Base-by-base conservation (phyloP, 2,888 invertebrate species). In the Dryobota labecula region DNA sequence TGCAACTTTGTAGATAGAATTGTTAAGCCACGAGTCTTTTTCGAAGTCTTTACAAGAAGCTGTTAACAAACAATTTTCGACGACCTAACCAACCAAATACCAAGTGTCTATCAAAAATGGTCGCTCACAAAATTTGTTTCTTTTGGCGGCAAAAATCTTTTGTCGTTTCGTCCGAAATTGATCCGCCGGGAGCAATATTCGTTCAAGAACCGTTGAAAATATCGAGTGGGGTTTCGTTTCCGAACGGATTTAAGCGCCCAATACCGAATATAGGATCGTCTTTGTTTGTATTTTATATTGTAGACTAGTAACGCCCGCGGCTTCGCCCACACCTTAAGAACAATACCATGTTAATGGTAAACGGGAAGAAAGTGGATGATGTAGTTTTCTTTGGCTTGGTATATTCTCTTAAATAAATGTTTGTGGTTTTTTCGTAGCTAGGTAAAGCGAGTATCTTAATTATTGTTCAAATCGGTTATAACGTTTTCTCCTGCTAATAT, bases 121-220 rank as follows among this genome's bases (percentile, higher is more conserved):
- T 80, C 77, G 85, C 56, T 49, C 49, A 45, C 73, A 81, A 82
- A 74, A 83, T 86, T 83, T 77, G 80, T 87, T 89, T 88, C 89
- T 89, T 90, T 87, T 85, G 51, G 80, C 76, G 82, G 78, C 86
- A 84, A 89, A 89, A 90, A 89, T 89, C 87, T 89, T 90, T 86
- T 83, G 87, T 85, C 86, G 73, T 80, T 84, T 61, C 86, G 73
- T 75, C 75, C 72, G 67, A 61, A 90, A 93, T 91, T 86, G 91
- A 90, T 87, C 93, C 91, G 84, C 80, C 83, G 93, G 92, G 92
- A 90, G 87, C 85, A 86, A 85, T 93, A 88, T 87, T 88, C 87
- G 89, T 88, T 91, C 88, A 87, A 88, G 89, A 90, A 88, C 88
- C 85, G 88, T 86, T 87, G 89, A 89, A 92, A 93, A 92, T 92